Evolutionary conservation across 2,888 invertebrate genomes (phyloP).

Genomic region (Philaethria dido): DNA sequence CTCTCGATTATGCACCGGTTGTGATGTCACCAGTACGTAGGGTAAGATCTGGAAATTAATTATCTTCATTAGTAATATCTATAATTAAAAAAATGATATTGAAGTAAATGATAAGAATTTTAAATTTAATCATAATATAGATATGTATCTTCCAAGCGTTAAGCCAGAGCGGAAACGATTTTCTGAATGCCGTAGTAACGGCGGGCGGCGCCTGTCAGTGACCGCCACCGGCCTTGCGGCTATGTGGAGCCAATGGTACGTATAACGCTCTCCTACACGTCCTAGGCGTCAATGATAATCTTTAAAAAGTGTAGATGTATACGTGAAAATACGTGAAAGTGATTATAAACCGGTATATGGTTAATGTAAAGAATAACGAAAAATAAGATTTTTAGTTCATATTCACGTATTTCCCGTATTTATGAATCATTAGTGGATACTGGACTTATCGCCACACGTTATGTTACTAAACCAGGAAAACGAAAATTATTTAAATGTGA

Average conservation of each 20-base stretch:
- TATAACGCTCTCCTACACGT: conserved; percentile 21
- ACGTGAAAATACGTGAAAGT: neutral
- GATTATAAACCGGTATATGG: too few relatives aligned
- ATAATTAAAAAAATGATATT: too few relatives aligned
- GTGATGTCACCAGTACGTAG: conserved; percentile 58
- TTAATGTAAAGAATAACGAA: too few relatives aligned
- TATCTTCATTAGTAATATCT: neutral
- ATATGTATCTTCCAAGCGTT: conserved; percentile 48
- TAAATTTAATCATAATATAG: conserved; percentile 7
- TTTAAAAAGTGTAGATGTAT: neutral
- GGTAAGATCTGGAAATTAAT: conserved; percentile 69
- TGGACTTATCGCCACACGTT: too few relatives aligned
- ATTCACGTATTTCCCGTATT: too few relatives aligned
- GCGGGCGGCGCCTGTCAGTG: conserved; percentile 60
- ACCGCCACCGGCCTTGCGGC: conserved; percentile 63
- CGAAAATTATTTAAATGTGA: too few relatives aligned
- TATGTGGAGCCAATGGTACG: conserved; percentile 34
- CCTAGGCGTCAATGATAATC: conserved; percentile 1
- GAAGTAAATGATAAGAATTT: neutral
- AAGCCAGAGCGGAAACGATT: conserved; percentile 54
- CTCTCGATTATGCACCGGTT: conserved; percentile 55
- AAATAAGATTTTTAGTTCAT: too few relatives aligned
- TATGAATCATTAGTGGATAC: too few relatives aligned
- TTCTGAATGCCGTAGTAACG: conserved; percentile 45
- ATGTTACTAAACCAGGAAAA: too few relatives aligned